Evolutionary conservation across 2,113 vertebrate species (phyloP), one percentile per base, ranked within the genome.

Genomic region (Carettochelys insculpta): DNA sequence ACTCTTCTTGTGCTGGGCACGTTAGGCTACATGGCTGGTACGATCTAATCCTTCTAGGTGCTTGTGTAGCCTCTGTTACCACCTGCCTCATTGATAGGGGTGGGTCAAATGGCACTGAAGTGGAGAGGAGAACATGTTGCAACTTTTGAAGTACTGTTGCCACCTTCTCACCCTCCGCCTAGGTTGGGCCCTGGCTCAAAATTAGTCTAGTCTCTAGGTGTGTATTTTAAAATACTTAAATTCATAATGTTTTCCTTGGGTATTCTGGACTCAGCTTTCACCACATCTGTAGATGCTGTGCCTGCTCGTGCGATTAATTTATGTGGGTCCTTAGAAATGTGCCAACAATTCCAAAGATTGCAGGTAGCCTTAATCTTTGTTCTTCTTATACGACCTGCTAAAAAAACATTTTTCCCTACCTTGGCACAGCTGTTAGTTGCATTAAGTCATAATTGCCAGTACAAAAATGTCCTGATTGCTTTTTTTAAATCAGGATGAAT

Each of bases 371-470:
- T 86, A 10, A 54, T 83, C 81, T 84, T 54, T 52, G 61, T n/a
- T 65, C 83, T 89, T n/a, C 54, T 80, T 79, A 10, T 76, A 38
- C 12, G 0, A 85, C 90, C 54, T 56, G 54, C 34, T 78, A 41
- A 56, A 80, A n/a, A 65, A 38, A 65, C 45, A 52, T 93, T 84
- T 80, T 81, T 92, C 79, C 71, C 90, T 82, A 61, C 83, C 79
- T 85, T 38, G 81, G 68, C 22, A 82, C 29, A 89, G 80, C 81
- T 80, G 50, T 82, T 83, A 45, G 20, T 8, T 47, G 58, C 2
- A 0, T 31, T n/a, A 4, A 45, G 31, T 88, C 2, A 0, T 27
- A 31, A 75, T 79, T 89, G 80, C 77, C 76, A 68, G 11, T 75
- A 77, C 56, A 79, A 77, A 87, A 89, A 89, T 31, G 52, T 61